Evolutionary conservation across 2,797 vertebrate species (phyloP), one percentile per base, ranked within the genome.

Genomic region (Megalops cyprinoides): DNA sequence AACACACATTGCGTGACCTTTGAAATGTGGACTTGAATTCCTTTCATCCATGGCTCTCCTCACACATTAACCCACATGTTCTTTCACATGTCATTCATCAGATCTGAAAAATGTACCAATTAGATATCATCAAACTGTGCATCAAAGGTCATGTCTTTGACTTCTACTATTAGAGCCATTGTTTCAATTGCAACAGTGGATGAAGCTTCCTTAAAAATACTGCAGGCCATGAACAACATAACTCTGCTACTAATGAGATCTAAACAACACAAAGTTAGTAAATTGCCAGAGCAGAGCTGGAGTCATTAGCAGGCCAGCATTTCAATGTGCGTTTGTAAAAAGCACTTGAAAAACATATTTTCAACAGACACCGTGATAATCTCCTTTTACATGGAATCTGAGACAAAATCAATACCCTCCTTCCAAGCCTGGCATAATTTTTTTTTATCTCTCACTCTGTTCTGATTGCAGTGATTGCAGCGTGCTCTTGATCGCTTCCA

Each of bases 261-360:
- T 58, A 53, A 42, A 56, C 53, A 37, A 20, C 51, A 79, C 28
- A 65, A 58, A 74, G 53, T 74, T 55, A 15, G 73, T 39, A 42
- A 39, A 76, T 76, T 42, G n/a, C 73, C 20, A 48, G 78, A 10
- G 48, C 23, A n/a, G 46, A 8, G 46, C 74, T 28, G 8, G 2
- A 7, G 65, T 42, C 34, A 69, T 1, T 69, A 0, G 23, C 25
- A 34, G 20, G 37, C 65, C 46, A 39, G 28, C 37, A 76, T 75
- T 79, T 28, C 23, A 49, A 46, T 37, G 42, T 53, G 56, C 34
- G 62, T 77, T 78, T 78, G 71, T 65, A 46, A 55, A 51, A 53
- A 48, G 81, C 55, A 82, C 77, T 75, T 75, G 39, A 75, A 74
- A 79, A 75, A 69, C 76, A 79, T 82, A 76, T 81, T 79, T 82